Percentiles rank a stretch among this genome's conserved stretches.
Evolutionary conservation across 2,113 vertebrate genomes (phyloP).

Genomic region (Ifrita kowaldi): DNA sequence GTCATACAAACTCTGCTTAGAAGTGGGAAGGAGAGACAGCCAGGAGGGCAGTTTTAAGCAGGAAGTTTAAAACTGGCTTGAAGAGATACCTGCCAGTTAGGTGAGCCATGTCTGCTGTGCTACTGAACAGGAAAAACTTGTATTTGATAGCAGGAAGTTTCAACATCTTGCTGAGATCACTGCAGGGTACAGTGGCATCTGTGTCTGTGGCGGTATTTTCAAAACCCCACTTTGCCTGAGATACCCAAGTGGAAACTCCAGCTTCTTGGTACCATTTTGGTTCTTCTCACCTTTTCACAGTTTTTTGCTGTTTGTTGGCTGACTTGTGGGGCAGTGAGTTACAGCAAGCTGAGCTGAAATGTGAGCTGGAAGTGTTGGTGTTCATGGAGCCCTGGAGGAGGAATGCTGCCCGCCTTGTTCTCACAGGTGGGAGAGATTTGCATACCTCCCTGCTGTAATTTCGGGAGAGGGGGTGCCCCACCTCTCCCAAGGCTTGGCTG

Average conservation of each 20-base stretch:
- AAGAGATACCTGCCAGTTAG: not conserved
- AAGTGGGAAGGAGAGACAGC: not conserved
- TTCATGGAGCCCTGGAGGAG: not conserved
- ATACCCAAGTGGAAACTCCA: not conserved
- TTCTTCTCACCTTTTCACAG: not conserved
- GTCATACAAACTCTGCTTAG: not conserved
- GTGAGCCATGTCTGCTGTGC: not conserved
- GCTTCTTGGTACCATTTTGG: not conserved
- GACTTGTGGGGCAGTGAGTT: not conserved
- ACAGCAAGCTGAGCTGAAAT: not conserved
- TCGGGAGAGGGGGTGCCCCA: not conserved
- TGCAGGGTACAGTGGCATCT: not conserved
- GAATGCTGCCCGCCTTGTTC: slow-evolving; percentile 43
- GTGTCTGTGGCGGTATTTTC: not conserved
- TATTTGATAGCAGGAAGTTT: slow-evolving; percentile 2
- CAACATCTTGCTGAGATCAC: not conserved
- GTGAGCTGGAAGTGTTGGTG: not conserved
- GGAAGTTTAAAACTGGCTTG: not conserved
- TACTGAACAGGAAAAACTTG: slow-evolving; percentile 24
- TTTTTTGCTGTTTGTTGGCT: not conserved
- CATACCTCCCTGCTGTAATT: slow-evolving; percentile 25
- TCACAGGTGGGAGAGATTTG: slow-evolving; percentile 6
- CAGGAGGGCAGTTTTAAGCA: not conserved
- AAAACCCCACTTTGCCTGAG: not conserved
- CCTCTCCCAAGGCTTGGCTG: not conserved